Evolutionary conservation across 2,797 vertebrate genomes (phyloP), one percentile per base, ranked within the genome.

Genomic region (Lepus townsendii): DNA sequence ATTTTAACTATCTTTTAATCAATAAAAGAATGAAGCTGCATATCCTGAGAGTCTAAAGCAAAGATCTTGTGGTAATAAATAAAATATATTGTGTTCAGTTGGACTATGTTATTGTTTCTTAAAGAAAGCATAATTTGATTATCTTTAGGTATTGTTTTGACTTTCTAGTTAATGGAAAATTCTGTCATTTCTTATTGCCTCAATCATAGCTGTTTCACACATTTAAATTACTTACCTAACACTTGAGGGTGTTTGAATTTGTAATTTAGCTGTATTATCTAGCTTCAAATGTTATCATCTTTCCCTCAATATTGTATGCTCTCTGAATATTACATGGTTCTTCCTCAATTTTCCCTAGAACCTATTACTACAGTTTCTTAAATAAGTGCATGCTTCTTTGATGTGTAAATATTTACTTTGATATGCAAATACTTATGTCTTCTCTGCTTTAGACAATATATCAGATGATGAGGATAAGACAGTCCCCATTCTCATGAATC

Each of bases 221-320:
- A 76, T 97, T 94, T 97, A 93, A 96, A 96, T 92, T 93, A 94
- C 66, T 90, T 92, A 38, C 54, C 42, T 86, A 80, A 50, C 24
- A 35, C n/a, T 79, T 80, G 66, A 91, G 47, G 52, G n/a, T 24
- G 83, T 93, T 79, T 94, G 66, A 63, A 47, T 84, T 88, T 91
- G 7, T 12, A 71, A 72, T 57, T 84, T 42, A n/a, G 57, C 85
- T 94, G 90, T 96, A 87, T 76, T 79, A 54, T 79, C 76, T 94
- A 83, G 94, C 84, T 93, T 97, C 90, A 92, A 97, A 96, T 95
- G 71, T 47, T 95, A 63, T 30, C 69, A 17, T 82, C 4, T 47
- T 92, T 96, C 47, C 82, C 68, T 94, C 82, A 77, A 94, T 95
- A 80, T 62, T 84, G 35, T n/a, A 69, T 12, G 42, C 2, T 50